Evolutionary conservation across 2,888 invertebrate species (phyloP), one percentile per base, ranked within the genome.

Genomic region (Scaptomyza parva): DNA sequence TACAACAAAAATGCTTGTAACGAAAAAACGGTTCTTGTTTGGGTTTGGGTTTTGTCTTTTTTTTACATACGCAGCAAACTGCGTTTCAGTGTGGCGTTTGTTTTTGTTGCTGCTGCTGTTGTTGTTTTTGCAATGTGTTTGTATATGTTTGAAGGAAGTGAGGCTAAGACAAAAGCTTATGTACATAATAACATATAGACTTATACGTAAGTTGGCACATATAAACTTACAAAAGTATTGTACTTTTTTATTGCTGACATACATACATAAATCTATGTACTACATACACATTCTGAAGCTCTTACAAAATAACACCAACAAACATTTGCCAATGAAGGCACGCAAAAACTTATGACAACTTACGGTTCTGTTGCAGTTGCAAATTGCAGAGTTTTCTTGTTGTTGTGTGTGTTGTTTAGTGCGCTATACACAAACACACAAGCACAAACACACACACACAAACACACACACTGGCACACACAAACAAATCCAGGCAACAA

Each of bases 331-430:
- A 35, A 14, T 33, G 35, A 14, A 35, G 14, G 14, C 14, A 14
- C 2, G 35, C 35, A 48, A 53, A 61, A 72, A 37, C 43, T 48
- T 53, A 33, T 50, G 26, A 55, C 47, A 64, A 73, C 73, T 73
- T 76, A 73, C 73, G 76, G 41, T 76, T 76, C 48, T 72, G 58
- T 59, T 70, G 50, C 52, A 58, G 57, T 72, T 70, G 50, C 52
- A 71, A 71, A 47, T 72, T 70, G 50, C 50, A 66, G 61, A 62
- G 64, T 73, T 67, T 59, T 65, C 33, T 50, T 28, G 18, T 50
- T 28, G 18, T 37, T 33, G 47, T 65, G 37, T 71, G 52, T 69
- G 43, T 68, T 70, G 47, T 69, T 70, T 70, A 64, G 68, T 74
- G 70, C 39, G 54, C 22, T 51, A 45, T 41, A 54, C 30, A 33